Conservation (phyloP, 2,888 invertebrate species). For the Catocala sponsa region DNA sequence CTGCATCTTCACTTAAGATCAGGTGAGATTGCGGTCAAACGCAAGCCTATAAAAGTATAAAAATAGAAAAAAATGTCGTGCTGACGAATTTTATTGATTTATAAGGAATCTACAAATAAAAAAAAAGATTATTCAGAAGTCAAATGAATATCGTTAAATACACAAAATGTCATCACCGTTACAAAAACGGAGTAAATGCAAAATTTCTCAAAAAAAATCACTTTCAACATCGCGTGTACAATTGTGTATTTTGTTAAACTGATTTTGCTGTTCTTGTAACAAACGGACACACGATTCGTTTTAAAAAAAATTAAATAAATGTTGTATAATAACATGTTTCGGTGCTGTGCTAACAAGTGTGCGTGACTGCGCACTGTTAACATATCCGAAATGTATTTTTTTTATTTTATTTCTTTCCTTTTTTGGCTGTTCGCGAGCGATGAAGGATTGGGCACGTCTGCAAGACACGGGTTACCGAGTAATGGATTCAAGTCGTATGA, state of each 20-base stretch:
- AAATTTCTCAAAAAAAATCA: constrained; percentile 48
- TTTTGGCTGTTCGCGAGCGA: constrained; percentile 59
- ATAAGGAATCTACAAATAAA: too few relatives aligned
- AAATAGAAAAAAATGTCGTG: too few relatives aligned
- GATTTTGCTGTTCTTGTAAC: constrained; percentile 63
- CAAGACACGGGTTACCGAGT: constrained; percentile 64
- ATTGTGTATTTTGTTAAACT: constrained; percentile 77
- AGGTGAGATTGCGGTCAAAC: too few relatives aligned
- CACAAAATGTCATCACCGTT: constrained; percentile 33
- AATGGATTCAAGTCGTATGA: constrained; percentile 67
- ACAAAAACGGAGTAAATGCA: constrained; percentile 22
- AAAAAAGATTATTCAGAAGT: background rate
- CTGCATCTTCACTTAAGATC: too few relatives aligned
- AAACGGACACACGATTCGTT: constrained; percentile 62
- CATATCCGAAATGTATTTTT: constrained; percentile 68
- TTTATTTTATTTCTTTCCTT: constrained; percentile 52
- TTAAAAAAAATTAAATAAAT: constrained; percentile 83
- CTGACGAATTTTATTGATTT: too few relatives aligned
- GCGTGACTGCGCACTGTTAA: constrained; percentile 85
- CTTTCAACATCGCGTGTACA: constrained; percentile 67
- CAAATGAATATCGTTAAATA: constrained; percentile 18
- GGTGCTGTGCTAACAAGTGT: constrained; percentile 74
- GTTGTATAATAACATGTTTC: constrained; percentile 81
- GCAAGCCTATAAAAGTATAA: too few relatives aligned
- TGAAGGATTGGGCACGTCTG: constrained; percentile 73